Conservation (phyloP, 1,140 invertebrate genomes). For the Cardiocondyla obscurior region DNA sequence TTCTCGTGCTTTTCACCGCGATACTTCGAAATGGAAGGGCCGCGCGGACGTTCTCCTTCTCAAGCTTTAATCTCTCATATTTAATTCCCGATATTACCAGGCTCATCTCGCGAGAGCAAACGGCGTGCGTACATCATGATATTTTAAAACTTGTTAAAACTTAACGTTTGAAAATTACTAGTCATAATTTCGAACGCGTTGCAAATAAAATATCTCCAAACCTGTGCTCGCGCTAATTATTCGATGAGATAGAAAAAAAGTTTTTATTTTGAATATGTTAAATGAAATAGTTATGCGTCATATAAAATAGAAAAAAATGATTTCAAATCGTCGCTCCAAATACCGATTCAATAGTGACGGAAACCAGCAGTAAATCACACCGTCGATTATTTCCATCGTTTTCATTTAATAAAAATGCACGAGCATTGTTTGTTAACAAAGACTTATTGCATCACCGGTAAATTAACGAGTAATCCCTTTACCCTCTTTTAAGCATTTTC, state of each 20-base stretch:
- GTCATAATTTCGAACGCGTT: neutral
- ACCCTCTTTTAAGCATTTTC: constrained; percentile 32
- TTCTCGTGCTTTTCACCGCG: neutral
- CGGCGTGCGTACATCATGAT: neutral
- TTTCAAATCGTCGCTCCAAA: neutral
- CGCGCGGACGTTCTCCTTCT: constrained; percentile 35
- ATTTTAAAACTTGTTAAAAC: constrained; percentile 7
- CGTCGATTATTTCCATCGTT: neutral
- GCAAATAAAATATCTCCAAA: neutral
- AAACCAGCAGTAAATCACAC: neutral
- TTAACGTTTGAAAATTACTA: neutral
- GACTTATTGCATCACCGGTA: neutral
- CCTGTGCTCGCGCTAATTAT: neutral
- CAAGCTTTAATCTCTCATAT: constrained; percentile 64
- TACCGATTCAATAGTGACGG: neutral
- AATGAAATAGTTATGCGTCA: too few relatives aligned
- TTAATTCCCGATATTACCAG: constrained; percentile 54
- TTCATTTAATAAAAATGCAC: neutral
- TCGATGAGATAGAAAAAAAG: too few relatives aligned
- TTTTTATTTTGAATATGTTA: too few relatives aligned
- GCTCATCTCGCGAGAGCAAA: neutral
- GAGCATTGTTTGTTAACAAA: constrained; percentile 23
- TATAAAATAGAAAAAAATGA: neutral
- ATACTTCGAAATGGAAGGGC: constrained; percentile 3
- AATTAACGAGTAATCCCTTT: constrained; percentile 38